Evolutionary conservation across 30 jellyfish, hydroid and myxozoan species (phyloP), one percentile per base, ranked within the genome.

Genomic region (Turritopsis rubra): DNA sequence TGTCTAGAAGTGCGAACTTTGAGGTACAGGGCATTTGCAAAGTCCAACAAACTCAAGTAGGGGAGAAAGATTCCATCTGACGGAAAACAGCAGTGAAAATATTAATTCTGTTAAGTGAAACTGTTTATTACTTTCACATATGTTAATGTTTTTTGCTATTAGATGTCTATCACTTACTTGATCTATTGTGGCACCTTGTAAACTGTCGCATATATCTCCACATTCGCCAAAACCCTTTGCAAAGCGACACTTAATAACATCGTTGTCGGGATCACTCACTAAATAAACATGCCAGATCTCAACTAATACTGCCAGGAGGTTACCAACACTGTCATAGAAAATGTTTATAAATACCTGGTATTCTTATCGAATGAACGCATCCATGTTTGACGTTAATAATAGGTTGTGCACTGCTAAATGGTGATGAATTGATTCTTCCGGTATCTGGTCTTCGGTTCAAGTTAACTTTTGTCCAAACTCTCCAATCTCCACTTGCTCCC

Each of bases 221-320:
- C 87, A 82, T 82, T 82, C 89, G 8, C 73, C 21, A 1, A 16
- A n/a, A 41, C 54, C 75, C 30, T 41, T 66, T 8, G 87, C 89
- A 1, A 66, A 70, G 18, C 89, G 89, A 82, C 89, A 82, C 65
- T 71, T 70, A 13, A 82, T 52, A 41, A 52, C 18, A 72, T 82
- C 89, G 27, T 71, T 52, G 79, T 82, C 89, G 7, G 89, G 87
- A 82, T 82, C 89, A 52, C 21, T 18, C 13, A 71, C 89, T 82
- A 28, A 52, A 52, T 17, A n/a, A n/a, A 70, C 31, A 23, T 71
- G 73, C 17, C 53, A 75, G 18, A 75, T n/a, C 65, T 9, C n/a
- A 27, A 41, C 60, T 41, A n/a, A n/a, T n/a, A n/a, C n/a, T n/a
- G n/a, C n/a, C n/a, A n/a, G n/a, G n/a, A n/a, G n/a, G n/a, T n/a